A percentile compares a stretch with the other conserved stretches of the same genome.
Evolutionary conservation across 1,140 invertebrate species (phyloP).

Genomic region (Planococcus citri): DNA sequence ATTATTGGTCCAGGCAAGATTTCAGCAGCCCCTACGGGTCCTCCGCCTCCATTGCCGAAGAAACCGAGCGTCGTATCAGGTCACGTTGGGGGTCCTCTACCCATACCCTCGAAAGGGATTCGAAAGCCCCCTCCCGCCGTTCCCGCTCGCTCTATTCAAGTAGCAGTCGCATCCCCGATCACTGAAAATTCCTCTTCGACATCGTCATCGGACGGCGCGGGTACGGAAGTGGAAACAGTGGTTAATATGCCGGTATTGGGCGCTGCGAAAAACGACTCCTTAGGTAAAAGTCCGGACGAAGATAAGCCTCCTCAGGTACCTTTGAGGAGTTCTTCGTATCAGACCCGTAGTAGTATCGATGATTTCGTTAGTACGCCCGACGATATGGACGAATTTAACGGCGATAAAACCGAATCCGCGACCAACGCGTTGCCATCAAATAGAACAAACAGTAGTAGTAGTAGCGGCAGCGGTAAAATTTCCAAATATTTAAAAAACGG

Average conservation of each 20-base stretch:
- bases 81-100: conserved; percentile 21
- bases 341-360: not conserved
- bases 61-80: conserved; percentile 23
- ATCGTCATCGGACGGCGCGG: not conserved
- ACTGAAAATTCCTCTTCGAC: conserved; percentile 26
- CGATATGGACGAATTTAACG: not conserved
- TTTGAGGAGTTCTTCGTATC: not conserved
- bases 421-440: not conserved
- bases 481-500: not conserved
- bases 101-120: conserved; percentile 23
- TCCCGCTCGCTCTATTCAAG: conserved; percentile 24
- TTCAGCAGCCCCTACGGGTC: conserved; percentile 22
- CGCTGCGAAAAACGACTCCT: not conserved
- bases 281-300: not conserved
- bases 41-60: conserved; percentile 25
- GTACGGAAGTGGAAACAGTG: not conserved
- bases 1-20: conserved; percentile 23
- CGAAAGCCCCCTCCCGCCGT: conserved; percentile 22
- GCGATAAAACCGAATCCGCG: not conserved
- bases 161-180: conserved; percentile 26
- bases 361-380: not conserved
- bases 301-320: not conserved
- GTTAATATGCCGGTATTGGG: not conserved
- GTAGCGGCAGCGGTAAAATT: not conserved
- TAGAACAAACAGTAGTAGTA: not conserved